A percentile compares a stretch with the other conserved stretches of the same genome.
Evolutionary conservation across 2,113 vertebrate genomes (phyloP).

Genomic region (Suricata suricatta): DNA sequence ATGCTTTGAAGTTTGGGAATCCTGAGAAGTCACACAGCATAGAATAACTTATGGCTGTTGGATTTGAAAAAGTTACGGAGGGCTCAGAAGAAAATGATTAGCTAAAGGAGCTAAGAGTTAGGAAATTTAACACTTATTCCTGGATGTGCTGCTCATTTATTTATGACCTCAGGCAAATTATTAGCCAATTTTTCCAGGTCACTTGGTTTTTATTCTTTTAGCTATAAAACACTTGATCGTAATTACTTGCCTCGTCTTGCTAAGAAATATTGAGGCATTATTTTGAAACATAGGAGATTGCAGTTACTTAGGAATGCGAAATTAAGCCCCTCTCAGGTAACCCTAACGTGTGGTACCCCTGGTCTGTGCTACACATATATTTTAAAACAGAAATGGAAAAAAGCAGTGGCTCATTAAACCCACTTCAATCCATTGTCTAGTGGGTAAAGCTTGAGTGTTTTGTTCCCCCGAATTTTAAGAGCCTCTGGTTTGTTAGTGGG

Average conservation of each 20-base stretch:
- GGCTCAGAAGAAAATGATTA: constrained; percentile 6
- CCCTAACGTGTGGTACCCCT: not conserved
- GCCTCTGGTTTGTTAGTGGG: not conserved
- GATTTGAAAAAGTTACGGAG: constrained; percentile 23
- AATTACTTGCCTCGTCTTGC: constrained; percentile 16
- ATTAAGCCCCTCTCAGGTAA: not conserved
- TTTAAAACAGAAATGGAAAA: not conserved
- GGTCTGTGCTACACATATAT: not conserved
- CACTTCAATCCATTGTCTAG: not conserved
- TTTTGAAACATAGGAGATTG: constrained; percentile 15
- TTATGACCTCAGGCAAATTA: constrained; percentile 32
- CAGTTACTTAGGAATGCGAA: constrained; percentile 25
- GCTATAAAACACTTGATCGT: not conserved
- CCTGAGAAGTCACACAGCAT: not conserved
- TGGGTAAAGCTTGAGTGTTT: not conserved
- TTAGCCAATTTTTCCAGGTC: constrained; percentile 21
- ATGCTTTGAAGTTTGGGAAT: not conserved
- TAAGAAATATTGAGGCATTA: constrained; percentile 5
- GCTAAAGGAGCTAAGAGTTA: not conserved
- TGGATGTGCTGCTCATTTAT: constrained; percentile 30
- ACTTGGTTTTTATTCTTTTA: constrained; percentile 24
- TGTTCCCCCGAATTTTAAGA: not conserved
- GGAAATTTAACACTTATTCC: constrained; percentile 30
- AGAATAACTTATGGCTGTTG: not conserved
- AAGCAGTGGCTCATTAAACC: not conserved